A percentile compares a stretch with the other conserved stretches of the same genome.
Conservation (phyloP, 2,797 vertebrate genomes). For the Onychomys arenicola region DNA sequence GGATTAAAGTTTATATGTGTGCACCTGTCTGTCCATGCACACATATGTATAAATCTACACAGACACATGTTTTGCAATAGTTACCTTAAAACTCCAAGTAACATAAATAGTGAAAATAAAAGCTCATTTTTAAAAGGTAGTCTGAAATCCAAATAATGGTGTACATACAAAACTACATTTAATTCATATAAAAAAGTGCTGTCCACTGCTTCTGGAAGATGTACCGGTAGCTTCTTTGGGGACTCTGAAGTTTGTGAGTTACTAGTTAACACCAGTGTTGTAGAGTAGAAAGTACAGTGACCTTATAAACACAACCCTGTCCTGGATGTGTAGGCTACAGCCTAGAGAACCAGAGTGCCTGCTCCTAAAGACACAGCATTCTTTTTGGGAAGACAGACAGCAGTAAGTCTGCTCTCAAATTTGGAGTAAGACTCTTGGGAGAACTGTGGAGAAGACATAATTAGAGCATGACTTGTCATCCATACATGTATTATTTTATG, state of each 20-base stretch:
- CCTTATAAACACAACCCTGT: background rate
- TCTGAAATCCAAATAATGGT: background rate
- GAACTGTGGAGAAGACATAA: background rate
- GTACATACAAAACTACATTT: background rate
- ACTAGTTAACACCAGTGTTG: background rate
- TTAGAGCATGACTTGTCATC: background rate
- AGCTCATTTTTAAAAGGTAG: background rate
- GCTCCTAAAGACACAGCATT: background rate
- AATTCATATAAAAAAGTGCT: background rate
- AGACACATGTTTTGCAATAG: background rate
- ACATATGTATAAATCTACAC: background rate
- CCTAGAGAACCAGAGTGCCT: too few relatives aligned
- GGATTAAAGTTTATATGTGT: background rate
- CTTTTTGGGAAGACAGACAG: background rate
- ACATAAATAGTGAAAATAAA: slow-evolving; percentile 28
- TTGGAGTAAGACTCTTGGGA: background rate
- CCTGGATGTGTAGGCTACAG: background rate
- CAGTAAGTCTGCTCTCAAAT: background rate
- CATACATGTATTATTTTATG: background rate
- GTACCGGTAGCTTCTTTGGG: background rate
- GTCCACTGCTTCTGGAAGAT: background rate
- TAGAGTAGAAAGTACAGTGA: background rate
- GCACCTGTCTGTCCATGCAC: background rate
- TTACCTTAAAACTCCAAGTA: background rate
- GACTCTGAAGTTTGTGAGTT: background rate